A percentile compares a stretch with the other conserved stretches of the same genome.
These are phyloP conservation scores for Gisinianus flammeolus DNA, from an alignment of 2,888 invertebrate species.

Conservation along the genomic window DNA sequence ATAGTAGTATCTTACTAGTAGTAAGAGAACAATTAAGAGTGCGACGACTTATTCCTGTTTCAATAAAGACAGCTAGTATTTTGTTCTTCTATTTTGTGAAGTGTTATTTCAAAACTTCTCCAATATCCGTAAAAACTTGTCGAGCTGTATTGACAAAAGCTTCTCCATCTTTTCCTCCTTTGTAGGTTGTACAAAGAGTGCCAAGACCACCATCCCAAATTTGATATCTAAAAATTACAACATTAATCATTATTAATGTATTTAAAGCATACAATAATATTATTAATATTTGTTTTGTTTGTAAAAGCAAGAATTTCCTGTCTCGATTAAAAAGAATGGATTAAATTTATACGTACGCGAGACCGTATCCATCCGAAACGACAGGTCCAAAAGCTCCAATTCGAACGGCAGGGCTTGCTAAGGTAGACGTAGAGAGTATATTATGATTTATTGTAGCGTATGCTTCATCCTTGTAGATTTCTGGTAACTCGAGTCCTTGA, in stretches of 20 bases:
- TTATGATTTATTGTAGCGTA: conserved; percentile 84
- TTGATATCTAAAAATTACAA: conserved; percentile 74
- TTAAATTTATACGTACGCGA: conserved; percentile 72
- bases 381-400: conserved; percentile 96
- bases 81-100: too few relatives aligned
- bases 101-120: conserved; percentile 62
- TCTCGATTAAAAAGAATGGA: neutral
- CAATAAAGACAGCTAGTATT: too few relatives aligned
- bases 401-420: conserved; percentile 81
- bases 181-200: conserved; percentile 81
- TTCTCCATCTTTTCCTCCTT: conserved; percentile 71
- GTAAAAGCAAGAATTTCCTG: neutral
- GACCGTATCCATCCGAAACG: conserved; percentile 85
- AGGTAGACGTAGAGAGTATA: conserved; percentile 91
- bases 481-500: conserved; percentile 50
- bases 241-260: conserved; percentile 46
- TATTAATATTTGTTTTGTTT: neutral
- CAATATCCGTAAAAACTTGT: conserved; percentile 75
- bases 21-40: too few relatives aligned
- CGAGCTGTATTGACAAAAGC: conserved; percentile 75
- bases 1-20: too few relatives aligned
- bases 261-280: neutral
- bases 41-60: too few relatives aligned
- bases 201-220: conserved; percentile 84
- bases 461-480: conserved; percentile 62